Conservation (phyloP, 2,113 vertebrate genomes). For the Rhegmatorhina hoffmannsi region DNA sequence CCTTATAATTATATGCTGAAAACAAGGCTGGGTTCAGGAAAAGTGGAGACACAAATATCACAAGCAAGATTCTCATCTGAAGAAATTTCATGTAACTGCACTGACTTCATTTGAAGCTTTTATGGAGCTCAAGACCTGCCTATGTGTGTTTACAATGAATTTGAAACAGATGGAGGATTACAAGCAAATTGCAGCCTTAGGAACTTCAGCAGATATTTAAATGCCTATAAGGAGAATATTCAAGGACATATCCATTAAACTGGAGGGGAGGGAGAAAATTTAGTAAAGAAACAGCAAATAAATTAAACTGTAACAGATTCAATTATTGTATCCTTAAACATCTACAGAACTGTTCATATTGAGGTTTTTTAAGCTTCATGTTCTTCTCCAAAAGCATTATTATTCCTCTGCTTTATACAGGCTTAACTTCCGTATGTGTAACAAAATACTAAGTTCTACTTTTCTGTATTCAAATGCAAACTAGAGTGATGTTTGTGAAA, state of each 20-base stretch:
- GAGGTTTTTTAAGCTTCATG: background rate
- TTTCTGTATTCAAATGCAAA: background rate
- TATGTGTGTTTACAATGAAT: background rate
- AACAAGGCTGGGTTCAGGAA: background rate
- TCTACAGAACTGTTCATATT: background rate
- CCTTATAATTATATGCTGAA: background rate
- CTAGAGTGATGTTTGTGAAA: background rate
- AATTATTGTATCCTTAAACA: background rate
- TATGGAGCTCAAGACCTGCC: background rate
- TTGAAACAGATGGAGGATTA: constrained; percentile 16
- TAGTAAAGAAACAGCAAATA: background rate
- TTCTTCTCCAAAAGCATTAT: background rate
- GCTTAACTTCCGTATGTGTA: background rate
- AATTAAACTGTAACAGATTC: background rate
- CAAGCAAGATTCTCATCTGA: background rate
- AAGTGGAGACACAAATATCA: background rate
- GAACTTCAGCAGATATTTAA: background rate
- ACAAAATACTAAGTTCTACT: background rate
- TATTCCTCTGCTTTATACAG: background rate
- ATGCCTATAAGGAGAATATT: background rate
- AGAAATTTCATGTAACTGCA: background rate
- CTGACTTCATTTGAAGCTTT: background rate
- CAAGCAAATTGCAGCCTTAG: background rate
- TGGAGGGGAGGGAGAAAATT: background rate
- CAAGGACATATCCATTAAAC: background rate